These are phyloP conservation scores for Choristoneura fumiferana DNA, from an alignment of 1,140 invertebrate species.

Conservation along the genomic window DNA sequence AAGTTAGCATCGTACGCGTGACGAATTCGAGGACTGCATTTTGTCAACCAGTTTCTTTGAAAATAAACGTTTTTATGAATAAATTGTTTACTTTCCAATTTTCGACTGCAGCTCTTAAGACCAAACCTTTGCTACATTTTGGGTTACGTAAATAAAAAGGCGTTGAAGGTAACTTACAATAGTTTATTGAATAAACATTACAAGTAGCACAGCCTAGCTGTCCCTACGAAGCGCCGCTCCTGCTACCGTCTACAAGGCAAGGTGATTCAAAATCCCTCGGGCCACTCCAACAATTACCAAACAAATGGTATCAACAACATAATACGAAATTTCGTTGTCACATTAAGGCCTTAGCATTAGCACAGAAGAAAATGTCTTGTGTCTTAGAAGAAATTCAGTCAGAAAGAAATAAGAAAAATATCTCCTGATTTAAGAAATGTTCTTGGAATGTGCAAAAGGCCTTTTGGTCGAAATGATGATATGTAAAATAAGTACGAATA, in stretches of 20 bases:
- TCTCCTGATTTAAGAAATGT: no score
- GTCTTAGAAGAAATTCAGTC: no score
- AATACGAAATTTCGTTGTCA: no score
- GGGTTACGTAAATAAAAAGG: slow-evolving; percentile 34
- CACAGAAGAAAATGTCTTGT: no score
- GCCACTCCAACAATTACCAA: neutral
- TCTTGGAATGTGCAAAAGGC: no score
- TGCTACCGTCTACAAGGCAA: slow-evolving; percentile 40
- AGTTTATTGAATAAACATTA: slow-evolving; percentile 73
- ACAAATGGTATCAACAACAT: no score
- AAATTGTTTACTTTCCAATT: slow-evolving; percentile 22
- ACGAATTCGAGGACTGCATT: slow-evolving; percentile 21
- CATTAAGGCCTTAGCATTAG: no score
- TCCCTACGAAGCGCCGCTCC: slow-evolving; percentile 58
- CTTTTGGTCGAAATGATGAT: no score
- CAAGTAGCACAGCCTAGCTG: slow-evolving; percentile 70
- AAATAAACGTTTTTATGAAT: slow-evolving; percentile 65
- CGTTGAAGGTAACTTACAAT: slow-evolving; percentile 57
- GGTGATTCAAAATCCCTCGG: slow-evolving; percentile 29
- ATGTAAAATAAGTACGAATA: no score
- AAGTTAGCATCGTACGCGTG: neutral
- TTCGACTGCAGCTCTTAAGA: neutral
- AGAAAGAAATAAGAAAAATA: no score
- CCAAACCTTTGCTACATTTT: neutral
- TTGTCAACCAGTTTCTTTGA: slow-evolving; percentile 59